Conservation (phyloP, 2,888 invertebrate species). For the Gortyna flavago region DNA sequence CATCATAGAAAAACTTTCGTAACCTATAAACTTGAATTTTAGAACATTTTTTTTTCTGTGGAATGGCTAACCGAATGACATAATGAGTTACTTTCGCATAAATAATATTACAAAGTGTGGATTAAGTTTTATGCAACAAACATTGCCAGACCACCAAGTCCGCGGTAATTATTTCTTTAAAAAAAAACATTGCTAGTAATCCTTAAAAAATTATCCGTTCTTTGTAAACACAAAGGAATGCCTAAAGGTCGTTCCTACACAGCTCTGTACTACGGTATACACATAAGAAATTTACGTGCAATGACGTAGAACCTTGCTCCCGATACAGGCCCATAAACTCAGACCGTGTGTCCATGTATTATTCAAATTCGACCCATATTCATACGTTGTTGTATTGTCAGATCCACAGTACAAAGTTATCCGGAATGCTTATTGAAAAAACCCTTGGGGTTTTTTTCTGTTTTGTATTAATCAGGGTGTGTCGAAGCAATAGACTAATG, state of each 20-base stretch:
- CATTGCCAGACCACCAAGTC: no score
- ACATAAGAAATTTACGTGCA: slow-evolving; percentile 55
- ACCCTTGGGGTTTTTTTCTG: neutral
- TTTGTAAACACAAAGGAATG: slow-evolving; percentile 28
- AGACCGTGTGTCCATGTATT: slow-evolving; percentile 60
- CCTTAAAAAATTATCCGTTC: neutral
- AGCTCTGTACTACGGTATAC: slow-evolving; percentile 16
- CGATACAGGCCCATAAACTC: slow-evolving; percentile 58
- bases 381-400: slow-evolving; percentile 44
- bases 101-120: neutral
- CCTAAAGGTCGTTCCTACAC: slow-evolving; percentile 21
- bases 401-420: slow-evolving; percentile 12
- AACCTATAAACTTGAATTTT: no score
- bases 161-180: no score
- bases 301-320: slow-evolving; percentile 52
- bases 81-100: neutral
- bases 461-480: neutral
- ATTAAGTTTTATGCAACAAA: neutral
- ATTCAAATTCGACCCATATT: slow-evolving; percentile 66
- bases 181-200: neutral
- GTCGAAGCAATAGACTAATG: neutral
- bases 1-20: no score
- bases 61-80: no score
- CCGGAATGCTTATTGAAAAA: slow-evolving; percentile 45
- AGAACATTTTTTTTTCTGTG: no score